Base-by-base conservation (phyloP, 1,140 invertebrate genomes). In the Anastatus disparis region DNA sequence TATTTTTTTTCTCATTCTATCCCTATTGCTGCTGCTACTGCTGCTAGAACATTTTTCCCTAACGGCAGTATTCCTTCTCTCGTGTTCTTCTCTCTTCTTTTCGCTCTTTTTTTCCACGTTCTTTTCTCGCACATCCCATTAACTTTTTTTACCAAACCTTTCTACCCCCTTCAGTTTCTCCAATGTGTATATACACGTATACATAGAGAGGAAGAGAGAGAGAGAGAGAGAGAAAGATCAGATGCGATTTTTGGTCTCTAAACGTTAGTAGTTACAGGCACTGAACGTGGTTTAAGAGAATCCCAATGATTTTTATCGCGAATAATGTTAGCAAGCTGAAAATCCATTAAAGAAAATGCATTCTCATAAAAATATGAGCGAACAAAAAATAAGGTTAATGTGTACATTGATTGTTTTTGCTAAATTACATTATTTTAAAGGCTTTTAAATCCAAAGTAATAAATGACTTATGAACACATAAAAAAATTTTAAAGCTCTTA, bases 71-170 rank as follows among this genome's bases (percentile, higher is more conserved):
- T n/a, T n/a, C n/a, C 8, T n/a, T 40, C 31, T 58, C 55, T 17
- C 17, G 6, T 40, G 17, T 38, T 24, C 17, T 38, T 17, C 12
- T 7, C 42, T 44, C 15, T 12, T 15, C 6, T 13, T 29, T 13
- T 22, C 15, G 50, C 3, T 8, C 52, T 53, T 27, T 1, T 35
- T 35, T 35, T 35, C 31, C 26, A 2, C 48, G 9, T 48, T 61
- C 46, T 52, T 69, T 55, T 9, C 48, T 70, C 58, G 62, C 70
- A 71, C 44, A 71, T 71, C 70, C 62, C 55, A 71, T 71, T 71
- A 65, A 65, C 35, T 71, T 71, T 65, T 71, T 65, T 61, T 17
- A 24, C 15, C 38, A 2, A 31, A 31, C 44, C 8, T 50, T 35
- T 35, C n/a, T n/a, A n/a, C 44, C 40, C 58, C 10, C 22, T n/a